phyloP scores from a whole-genome alignment of 2,113 vertebrate genomes.

The Galemys pyrenaicus region DNA sequence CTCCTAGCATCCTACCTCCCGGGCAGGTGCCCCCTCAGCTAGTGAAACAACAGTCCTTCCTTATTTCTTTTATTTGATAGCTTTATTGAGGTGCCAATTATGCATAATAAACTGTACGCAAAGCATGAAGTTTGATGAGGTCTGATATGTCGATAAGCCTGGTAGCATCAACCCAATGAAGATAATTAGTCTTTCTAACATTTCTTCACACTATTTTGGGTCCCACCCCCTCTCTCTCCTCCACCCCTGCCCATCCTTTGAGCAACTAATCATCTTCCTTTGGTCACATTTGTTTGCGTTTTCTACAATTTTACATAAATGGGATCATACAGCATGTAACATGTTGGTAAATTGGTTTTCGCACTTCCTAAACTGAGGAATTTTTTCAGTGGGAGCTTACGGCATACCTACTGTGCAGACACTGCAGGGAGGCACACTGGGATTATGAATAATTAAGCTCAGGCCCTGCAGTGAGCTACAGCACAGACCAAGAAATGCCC shows the following conservation, averaged over 20 bases:
- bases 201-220: not conserved
- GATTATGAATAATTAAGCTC: not conserved
- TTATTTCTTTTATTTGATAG: not conserved
- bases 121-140: not conserved
- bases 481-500: not conserved
- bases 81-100: not conserved
- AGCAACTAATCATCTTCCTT: not conserved
- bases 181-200: rapidly evolving
- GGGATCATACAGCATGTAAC: not conserved
- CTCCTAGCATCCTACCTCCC: not conserved
- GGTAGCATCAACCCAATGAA: not conserved
- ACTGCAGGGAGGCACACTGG: not conserved
- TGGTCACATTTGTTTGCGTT: not conserved
- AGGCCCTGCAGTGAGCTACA: not conserved
- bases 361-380: not conserved
- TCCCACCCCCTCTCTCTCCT: not conserved
- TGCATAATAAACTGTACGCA: not conserved
- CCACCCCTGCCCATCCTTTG: not conserved
- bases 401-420: not conserved
- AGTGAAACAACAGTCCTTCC: not conserved
- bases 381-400: not conserved
- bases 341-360: not conserved
- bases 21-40: not conserved
- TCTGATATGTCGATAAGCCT: not conserved
- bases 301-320: not conserved